Evolutionary conservation across 2,888 invertebrate species (phyloP).

Genomic region (Ctenicera cuprea): DNA sequence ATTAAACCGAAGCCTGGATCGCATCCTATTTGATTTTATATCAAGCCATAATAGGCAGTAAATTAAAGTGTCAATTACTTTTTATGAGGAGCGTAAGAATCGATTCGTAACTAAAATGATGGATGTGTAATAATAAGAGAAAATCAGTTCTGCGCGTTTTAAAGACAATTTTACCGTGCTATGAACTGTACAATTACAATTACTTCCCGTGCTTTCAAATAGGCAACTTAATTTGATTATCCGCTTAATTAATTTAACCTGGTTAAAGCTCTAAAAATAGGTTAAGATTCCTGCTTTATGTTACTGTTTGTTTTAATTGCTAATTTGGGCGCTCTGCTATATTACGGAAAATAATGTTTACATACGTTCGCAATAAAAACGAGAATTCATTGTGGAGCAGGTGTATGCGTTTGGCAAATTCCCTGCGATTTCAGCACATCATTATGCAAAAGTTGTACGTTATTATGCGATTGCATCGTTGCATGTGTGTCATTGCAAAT

Average conservation of each 20-base stretch:
- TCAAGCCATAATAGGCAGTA: constrained; percentile 7
- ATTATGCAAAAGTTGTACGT: constrained; percentile 18
- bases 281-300: constrained; percentile 39
- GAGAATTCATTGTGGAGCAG: constrained; percentile 38
- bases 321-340: constrained; percentile 33
- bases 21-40: constrained; percentile 14
- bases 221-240: constrained; percentile 44
- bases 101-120: constrained; percentile 17
- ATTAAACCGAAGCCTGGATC: not conserved
- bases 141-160: not conserved
- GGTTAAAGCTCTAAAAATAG: constrained; percentile 46
- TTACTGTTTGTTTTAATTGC: constrained; percentile 43
- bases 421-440: not conserved
- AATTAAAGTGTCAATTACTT: constrained; percentile 12
- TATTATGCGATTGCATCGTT: constrained; percentile 12
- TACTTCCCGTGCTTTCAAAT: not conserved
- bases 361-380: constrained; percentile 38
- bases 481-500: constrained; percentile 12
- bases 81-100: constrained; percentile 8
- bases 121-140: not conserved
- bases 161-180: constrained; percentile 4
- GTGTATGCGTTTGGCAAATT: constrained; percentile 28
- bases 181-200: not conserved
- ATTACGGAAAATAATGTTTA: constrained; percentile 35
- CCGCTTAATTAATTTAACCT: constrained; percentile 45